Evolutionary conservation across 2,797 vertebrate species (phyloP).

Genomic region (Hylomyscus alleni): DNA sequence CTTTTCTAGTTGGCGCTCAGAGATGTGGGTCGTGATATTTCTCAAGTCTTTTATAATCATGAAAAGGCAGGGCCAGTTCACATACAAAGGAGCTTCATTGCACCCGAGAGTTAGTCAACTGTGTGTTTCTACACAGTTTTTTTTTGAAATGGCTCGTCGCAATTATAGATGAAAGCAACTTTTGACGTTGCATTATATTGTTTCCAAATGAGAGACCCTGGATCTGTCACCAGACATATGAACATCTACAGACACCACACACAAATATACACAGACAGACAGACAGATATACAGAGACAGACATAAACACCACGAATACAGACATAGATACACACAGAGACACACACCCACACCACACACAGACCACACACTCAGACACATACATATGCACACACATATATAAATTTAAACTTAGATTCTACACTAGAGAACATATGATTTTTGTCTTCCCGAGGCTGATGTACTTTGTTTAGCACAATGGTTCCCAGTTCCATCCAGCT

Average conservation of each 20-base stretch:
- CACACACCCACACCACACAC: background rate
- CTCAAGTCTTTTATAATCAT: constrained; percentile 32
- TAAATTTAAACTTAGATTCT: background rate
- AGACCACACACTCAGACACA: background rate
- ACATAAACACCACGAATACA: background rate
- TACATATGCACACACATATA: background rate
- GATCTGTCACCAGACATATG: background rate
- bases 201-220: constrained; percentile 78
- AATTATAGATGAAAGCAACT: constrained; percentile 68
- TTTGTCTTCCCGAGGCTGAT: background rate
- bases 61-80: background rate
- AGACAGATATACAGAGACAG: background rate
- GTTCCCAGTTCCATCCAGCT: background rate
- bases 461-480: background rate
- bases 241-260: background rate
- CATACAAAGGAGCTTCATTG: background rate
- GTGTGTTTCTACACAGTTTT: constrained; percentile 77
- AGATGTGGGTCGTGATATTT: background rate
- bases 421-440: background rate
- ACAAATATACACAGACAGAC: background rate
- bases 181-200: constrained; percentile 44
- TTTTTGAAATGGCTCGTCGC: constrained; percentile 76
- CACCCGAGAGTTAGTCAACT: constrained; percentile 67
- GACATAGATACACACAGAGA: background rate
- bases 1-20: background rate